Percentiles rank a stretch among this genome's conserved stretches.
These are phyloP conservation scores for Notocelia uddmanniana DNA, from an alignment of 2,888 invertebrate genomes.

Conservation along the genomic window DNA sequence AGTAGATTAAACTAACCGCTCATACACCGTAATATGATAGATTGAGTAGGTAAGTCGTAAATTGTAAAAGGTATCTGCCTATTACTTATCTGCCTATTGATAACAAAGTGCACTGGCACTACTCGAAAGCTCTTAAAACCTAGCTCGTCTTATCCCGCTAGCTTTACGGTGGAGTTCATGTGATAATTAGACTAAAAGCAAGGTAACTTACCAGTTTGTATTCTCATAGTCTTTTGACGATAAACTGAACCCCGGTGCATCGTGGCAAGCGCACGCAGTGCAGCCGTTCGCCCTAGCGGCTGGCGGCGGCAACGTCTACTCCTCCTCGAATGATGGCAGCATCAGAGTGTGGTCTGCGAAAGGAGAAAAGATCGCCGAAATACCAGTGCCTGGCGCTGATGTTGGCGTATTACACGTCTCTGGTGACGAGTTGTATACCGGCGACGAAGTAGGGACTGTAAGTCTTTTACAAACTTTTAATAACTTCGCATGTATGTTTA, in stretches of 20 bases:
- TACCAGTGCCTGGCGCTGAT: constrained; percentile 74
- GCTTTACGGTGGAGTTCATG: neutral
- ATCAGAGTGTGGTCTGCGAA: constrained; percentile 84
- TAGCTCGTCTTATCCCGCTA: too few species aligned
- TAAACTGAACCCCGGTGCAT: constrained; percentile 60
- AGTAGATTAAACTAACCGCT: neutral
- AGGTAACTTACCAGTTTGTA: neutral
- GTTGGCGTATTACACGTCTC: constrained; percentile 66
- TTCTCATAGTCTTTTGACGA: constrained; percentile 66
- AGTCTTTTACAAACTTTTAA: constrained; percentile 55
- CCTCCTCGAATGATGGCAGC: constrained; percentile 88
- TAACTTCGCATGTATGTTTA: neutral
- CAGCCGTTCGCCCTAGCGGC: constrained; percentile 87
- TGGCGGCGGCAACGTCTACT: constrained; percentile 80
- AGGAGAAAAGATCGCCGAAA: constrained; percentile 69
- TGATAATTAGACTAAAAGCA: too few species aligned
- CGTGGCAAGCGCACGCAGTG: constrained; percentile 86
- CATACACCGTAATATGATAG: neutral
- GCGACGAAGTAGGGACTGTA: constrained; percentile 88
- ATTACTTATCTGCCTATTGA: too few species aligned
- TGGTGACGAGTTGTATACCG: constrained; percentile 83
- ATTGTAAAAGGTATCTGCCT: too few species aligned
- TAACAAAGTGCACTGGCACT: too few species aligned
- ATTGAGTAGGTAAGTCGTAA: neutral
- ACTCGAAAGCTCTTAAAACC: too few species aligned